Evolutionary conservation across 2,113 vertebrate genomes (phyloP).

Genomic region (Triplophysa tibetana): DNA sequence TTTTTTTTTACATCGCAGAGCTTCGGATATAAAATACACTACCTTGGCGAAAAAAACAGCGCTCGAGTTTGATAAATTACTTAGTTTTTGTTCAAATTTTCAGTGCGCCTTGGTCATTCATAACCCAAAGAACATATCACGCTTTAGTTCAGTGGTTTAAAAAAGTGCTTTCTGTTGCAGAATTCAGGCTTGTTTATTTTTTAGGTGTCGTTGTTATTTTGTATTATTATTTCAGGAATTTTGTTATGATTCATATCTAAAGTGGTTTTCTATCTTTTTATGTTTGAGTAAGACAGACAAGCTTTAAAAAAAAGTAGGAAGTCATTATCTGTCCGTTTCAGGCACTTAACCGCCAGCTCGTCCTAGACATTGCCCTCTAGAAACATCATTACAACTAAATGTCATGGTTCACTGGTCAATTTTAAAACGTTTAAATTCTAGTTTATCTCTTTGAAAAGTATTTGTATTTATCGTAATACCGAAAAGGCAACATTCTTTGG

Average conservation of each 20-base stretch:
- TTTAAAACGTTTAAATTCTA: neutral
- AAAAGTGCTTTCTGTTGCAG: neutral
- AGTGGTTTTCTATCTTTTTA: neutral
- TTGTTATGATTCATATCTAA: neutral
- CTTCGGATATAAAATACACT: no score
- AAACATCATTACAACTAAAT: conserved; percentile 29
- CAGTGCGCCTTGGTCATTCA: no score
- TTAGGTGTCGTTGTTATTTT: no score
- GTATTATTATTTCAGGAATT: neutral
- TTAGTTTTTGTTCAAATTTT: no score
- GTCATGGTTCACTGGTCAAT: conserved; percentile 1
- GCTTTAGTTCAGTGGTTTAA: neutral
- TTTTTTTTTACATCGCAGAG: no score
- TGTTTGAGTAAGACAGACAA: neutral
- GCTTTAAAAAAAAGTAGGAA: neutral
- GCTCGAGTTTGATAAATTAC: no score
- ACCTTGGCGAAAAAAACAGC: no score
- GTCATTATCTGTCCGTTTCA: neutral
- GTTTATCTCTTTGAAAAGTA: neutral
- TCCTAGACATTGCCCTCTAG: conserved; percentile 14
- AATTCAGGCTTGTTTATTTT: no score
- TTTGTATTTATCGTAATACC: conserved; percentile 2
- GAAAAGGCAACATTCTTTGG: neutral
- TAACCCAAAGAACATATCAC: no score
- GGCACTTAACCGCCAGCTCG: neutral